Conservation (phyloP, 2,797 vertebrate genomes). For the Sebastolobus alascanus region DNA sequence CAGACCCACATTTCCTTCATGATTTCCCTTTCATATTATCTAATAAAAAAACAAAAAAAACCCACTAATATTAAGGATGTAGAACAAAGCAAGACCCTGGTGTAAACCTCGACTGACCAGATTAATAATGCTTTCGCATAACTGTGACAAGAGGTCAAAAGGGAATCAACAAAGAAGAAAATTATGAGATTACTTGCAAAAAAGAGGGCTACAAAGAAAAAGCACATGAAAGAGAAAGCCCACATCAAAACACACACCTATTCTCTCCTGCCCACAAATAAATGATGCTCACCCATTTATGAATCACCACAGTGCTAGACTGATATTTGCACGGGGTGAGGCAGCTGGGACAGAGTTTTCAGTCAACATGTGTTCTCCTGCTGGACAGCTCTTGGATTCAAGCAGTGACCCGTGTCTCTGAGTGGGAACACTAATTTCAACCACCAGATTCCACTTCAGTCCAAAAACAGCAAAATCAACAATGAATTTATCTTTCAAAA, state of each 20-base stretch:
- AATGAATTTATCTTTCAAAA: neutral
- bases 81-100: neutral
- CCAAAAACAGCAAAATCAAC: neutral
- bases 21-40: conserved; percentile 26
- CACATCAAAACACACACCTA: conserved; percentile 54
- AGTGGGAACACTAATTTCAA: conserved; percentile 10
- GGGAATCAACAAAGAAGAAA: conserved; percentile 10
- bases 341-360: conserved; percentile 44
- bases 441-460: neutral
- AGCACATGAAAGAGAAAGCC: conserved; percentile 37
- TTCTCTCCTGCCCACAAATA: conserved; percentile 43
- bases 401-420: conserved; percentile 30
- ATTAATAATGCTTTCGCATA: conserved; percentile 27
- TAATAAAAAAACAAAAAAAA: conserved; percentile 4
- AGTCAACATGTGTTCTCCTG: conserved; percentile 44
- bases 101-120: conserved; percentile 29
- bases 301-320: conserved; percentile 68
- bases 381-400: conserved; percentile 36
- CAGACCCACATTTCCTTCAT: conserved; percentile 51
- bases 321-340: conserved; percentile 75
- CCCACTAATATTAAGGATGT: neutral
- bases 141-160: conserved; percentile 26
- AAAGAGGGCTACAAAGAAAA: conserved; percentile 24
- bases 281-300: conserved; percentile 62
- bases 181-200: conserved; percentile 25